phyloP scores from a whole-genome alignment of 64 coral and sea anemone species.

The Orbicella faveolata region DNA sequence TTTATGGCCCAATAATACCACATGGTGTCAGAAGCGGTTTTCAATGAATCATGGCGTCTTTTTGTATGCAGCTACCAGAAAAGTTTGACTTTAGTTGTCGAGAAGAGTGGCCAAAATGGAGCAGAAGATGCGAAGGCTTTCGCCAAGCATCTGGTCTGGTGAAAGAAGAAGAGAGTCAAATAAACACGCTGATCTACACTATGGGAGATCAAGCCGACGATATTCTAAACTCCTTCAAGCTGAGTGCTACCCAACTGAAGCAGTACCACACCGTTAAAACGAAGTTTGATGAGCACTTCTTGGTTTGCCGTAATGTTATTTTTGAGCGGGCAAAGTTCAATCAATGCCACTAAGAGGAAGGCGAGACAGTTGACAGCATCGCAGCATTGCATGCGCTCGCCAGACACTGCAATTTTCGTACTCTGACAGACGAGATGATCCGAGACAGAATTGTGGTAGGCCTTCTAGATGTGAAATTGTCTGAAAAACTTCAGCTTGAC shows the following conservation, averaged over 20 bases:
- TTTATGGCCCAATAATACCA: not conserved
- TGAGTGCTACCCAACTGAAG: conserved; percentile 24
- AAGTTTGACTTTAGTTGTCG: conserved; percentile 30
- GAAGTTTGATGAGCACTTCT: conserved; percentile 49
- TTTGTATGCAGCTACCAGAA: conserved; percentile 3
- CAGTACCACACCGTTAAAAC: conserved; percentile 8
- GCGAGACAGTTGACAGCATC: conserved; percentile 41
- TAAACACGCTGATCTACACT: conserved; percentile 54
- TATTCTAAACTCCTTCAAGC: conserved; percentile 42
- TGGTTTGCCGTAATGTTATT: conserved; percentile 39
- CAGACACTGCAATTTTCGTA: conserved; percentile 38
- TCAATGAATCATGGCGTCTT: conserved; percentile 9
- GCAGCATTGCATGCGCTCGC: conserved; percentile 26
- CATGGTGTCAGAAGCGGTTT: conserved; percentile 30
- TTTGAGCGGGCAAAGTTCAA: conserved; percentile 61
- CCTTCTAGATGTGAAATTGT: conserved; percentile 34
- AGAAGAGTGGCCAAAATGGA: conserved; percentile 42
- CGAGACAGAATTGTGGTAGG: conserved; percentile 48
- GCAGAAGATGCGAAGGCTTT: conserved; percentile 33
- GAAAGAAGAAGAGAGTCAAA: conserved; percentile 46
- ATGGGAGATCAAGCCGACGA: conserved; percentile 56
- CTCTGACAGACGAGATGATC: not conserved
- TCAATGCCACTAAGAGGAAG: conserved; percentile 29
- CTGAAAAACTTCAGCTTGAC: conserved; percentile 41
- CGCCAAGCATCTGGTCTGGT: conserved; percentile 17